Evolutionary conservation across 2,888 invertebrate species (phyloP), one percentile per base, ranked within the genome.

Genomic region (Alviniconcha strummeri): DNA sequence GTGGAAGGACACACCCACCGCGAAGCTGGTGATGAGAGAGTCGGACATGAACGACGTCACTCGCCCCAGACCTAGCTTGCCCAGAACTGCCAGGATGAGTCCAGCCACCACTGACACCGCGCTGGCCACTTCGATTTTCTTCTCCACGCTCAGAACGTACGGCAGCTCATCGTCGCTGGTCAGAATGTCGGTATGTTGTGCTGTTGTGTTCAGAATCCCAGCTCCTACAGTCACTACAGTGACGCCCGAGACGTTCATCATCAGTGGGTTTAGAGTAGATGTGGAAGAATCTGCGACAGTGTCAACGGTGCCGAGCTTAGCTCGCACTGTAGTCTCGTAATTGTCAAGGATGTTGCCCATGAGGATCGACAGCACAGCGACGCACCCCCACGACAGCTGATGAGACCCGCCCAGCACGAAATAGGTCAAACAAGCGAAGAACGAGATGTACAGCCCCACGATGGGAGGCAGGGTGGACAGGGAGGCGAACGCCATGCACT

Each of bases 341-440:
- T 82, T 83, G 67, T 86, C 85, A 8, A 86, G 82, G 54, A 86
- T 67, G 36, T 77, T 75, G 13, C 84, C 86, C 82, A 86, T 86
- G 84, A 86, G 84, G 55, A 86, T 72, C 75, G 84, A 84, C 64
- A 86, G 71, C 5, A 86, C 82, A 17, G 86, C 86, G 7, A 86
- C 82, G 56, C 84, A 84, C 55, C 84, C 97, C 95, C 98, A 96
- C 5, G 98, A 98, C 71, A 97, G 96, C 91, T 98, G 98, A 74
- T 96, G 95, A 0, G 97, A 97, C 0, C 97, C 97, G 76, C 97
- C 97, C 88, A 98, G 96, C 84, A 97, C 93, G 86, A 96, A 95
- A 93, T 98, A 98, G 36, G 97, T 94, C 8, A 97, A 94, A 0
- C 97, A 97, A 0, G 98, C 97, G 94, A 98, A 97, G 94, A 98